phyloP scores from a whole-genome alignment of 2,113 vertebrate species.

The Setophaga petechia region DNA sequence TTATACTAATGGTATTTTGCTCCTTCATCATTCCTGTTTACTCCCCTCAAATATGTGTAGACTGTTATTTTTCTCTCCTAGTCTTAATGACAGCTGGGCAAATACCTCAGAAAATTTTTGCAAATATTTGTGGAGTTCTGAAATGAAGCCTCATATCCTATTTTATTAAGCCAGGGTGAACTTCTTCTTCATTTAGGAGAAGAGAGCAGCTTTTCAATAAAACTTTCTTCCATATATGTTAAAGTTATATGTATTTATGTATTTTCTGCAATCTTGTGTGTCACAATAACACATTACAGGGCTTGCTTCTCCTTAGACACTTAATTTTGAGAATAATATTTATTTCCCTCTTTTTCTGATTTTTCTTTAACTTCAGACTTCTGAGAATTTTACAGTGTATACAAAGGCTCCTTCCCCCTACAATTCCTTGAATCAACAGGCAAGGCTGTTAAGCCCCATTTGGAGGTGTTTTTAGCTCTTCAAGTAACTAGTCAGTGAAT shows the following conservation, averaged over 20 bases:
- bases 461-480: background rate
- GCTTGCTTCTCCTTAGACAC: background rate
- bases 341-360: background rate
- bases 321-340: background rate
- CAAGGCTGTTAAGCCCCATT: background rate
- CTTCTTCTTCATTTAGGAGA: background rate
- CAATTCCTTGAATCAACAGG: background rate
- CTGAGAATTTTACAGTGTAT: background rate
- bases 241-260: background rate
- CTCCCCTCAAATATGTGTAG: slow-evolving; percentile 19
- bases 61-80: slow-evolving; percentile 4
- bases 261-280: background rate
- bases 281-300: background rate
- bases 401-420: fast-evolving
- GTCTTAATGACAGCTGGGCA: background rate
- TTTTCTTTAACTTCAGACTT: background rate
- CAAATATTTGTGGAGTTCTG: slow-evolving; percentile 23
- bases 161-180: background rate
- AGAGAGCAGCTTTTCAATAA: background rate
- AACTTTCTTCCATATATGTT: background rate
- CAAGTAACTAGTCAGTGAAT: background rate
- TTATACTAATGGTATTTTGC: background rate
- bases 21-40: slow-evolving; percentile 1
- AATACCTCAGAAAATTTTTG: slow-evolving; percentile 5
- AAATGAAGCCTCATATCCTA: background rate